Base-by-base conservation (phyloP, 2,888 invertebrate genomes). In the Lepas anatifera region DNA sequence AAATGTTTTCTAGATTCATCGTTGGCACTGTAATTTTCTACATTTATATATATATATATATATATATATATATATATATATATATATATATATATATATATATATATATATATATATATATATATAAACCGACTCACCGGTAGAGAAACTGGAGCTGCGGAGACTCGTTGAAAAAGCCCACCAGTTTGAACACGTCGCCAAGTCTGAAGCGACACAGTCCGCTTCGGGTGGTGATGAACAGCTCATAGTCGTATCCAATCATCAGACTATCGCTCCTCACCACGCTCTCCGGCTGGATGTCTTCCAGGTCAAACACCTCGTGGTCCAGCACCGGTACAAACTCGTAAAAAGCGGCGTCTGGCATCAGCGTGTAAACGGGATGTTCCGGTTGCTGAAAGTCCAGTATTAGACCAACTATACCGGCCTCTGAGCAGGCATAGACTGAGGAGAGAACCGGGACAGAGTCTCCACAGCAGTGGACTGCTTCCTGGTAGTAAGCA, bases 141-240 rank as follows among this genome's bases (percentile, higher is more conserved):
- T 69, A 69, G 22, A 50, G n/a, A 22, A 69, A 64, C 32, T 69
- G 32, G 27, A 69, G n/a, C 41, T 29, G 25, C 18, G 69, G 69
- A 39, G 77, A 77, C 39, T 77, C 74, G 69, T 78, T 75, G 70
- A 77, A 74, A 73, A 77, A 77, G 37, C 75, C 76, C 2, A 75
- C 75, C 27, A 78, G 75, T 69, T 75, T 77, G 68, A 79, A 76
- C 8, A 79, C 77, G 74, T 78, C 78, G 39, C 79, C 79, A 75
- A 79, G 77, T 37, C 79, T 73, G 73, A 78, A 79, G 58, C 79
- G 73, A 69, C 76, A 78, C 67, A 78, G 70, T 46, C 78, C 78
- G 72, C 76, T 76, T 2, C 76, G 74, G 71, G 77, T 79, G 43
- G 78, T 77, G 52, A 79, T 76, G 8, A 78, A 78, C 46, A 78